Evolutionary conservation across 2,113 vertebrate species (phyloP).

Genomic region (Phainopepla nitens): DNA sequence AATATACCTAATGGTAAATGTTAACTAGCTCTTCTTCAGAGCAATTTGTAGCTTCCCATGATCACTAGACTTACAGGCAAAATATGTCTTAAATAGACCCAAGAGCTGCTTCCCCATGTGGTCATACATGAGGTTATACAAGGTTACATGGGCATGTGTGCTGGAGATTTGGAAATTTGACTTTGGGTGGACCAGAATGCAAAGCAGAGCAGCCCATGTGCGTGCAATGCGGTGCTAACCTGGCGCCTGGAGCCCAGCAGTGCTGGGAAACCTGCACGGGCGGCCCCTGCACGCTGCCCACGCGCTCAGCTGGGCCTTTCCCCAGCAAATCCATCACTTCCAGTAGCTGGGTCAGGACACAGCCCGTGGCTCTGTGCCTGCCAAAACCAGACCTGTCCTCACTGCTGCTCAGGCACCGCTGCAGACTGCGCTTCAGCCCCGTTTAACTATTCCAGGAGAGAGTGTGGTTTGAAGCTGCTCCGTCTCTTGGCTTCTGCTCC

Average conservation of each 20-base stretch:
- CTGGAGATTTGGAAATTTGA: background rate
- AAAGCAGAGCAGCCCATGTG: background rate
- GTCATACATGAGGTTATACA: background rate
- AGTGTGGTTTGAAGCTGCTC: background rate
- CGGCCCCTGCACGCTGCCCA: background rate
- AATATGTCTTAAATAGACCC: background rate
- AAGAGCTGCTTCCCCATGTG: background rate
- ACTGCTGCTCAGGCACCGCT: background rate
- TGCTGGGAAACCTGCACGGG: background rate
- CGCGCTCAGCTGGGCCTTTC: background rate
- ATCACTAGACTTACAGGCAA: background rate
- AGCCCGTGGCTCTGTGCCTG: background rate
- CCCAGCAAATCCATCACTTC: constrained; percentile 5
- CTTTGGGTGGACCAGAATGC: background rate
- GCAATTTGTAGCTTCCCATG: background rate
- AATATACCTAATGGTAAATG: background rate
- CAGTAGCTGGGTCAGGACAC: background rate
- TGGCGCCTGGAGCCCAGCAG: background rate
- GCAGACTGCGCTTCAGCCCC: background rate
- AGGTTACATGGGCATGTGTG: background rate
- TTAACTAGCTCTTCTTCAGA: background rate
- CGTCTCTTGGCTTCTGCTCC: constrained; percentile 37
- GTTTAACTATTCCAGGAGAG: background rate
- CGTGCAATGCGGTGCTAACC: fast-evolving
- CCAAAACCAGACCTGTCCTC: constrained; percentile 10